These are phyloP conservation scores for Zapornia atra DNA, from an alignment of 2,113 vertebrate genomes.

Conservation along the genomic window DNA sequence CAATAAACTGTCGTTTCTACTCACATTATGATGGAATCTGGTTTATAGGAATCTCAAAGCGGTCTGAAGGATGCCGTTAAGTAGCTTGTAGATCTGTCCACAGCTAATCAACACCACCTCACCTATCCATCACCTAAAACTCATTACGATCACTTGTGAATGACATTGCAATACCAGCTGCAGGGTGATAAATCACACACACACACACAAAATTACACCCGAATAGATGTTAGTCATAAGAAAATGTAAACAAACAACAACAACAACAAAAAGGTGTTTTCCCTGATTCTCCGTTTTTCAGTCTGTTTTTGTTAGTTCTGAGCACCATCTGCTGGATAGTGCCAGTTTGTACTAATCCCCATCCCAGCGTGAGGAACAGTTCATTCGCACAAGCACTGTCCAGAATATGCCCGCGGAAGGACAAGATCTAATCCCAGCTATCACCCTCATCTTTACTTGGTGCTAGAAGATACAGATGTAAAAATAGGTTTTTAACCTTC, in stretches of 20 bases:
- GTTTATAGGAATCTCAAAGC: neutral
- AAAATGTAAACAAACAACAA: neutral
- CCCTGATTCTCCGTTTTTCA: rapidly evolving
- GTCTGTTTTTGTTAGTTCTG: neutral
- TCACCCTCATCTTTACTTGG: neutral
- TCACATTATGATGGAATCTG: neutral
- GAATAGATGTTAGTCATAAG: neutral
- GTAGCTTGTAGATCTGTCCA: neutral
- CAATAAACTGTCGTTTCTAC: neutral
- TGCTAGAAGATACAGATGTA: neutral
- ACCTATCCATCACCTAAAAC: neutral
- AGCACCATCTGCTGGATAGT: constrained; percentile 65
- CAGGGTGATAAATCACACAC: neutral
- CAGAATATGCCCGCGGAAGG: neutral
- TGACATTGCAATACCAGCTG: neutral
- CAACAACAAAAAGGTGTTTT: neutral
- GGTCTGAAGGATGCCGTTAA: neutral
- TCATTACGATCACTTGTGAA: neutral
- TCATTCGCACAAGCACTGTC: neutral
- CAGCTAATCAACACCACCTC: neutral
- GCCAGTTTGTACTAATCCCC: neutral
- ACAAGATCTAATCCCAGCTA: neutral
- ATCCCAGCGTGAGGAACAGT: neutral
- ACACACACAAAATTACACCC: neutral
- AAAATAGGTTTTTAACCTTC: neutral